Percentiles rank a stretch among this genome's conserved stretches.
Conservation (phyloP, 2,113 vertebrate species). For the Aspiorhynchus laticeps region DNA sequence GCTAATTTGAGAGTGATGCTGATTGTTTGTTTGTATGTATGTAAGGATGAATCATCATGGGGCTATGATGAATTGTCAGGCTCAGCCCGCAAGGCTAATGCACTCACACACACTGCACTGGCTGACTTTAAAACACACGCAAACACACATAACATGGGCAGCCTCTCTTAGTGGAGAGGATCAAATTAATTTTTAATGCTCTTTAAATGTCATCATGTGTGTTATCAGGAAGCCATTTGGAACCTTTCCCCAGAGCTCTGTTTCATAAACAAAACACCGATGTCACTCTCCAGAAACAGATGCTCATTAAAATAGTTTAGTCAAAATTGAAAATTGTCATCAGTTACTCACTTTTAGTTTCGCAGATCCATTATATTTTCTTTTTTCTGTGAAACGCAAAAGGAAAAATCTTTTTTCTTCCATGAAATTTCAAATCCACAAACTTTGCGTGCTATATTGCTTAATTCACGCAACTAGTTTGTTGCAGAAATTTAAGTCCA, state of each 20-base stretch:
- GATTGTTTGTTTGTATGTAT: not conserved
- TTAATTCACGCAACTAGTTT: not conserved
- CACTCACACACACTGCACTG: not conserved
- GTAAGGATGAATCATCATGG: not conserved
- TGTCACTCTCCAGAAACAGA: not conserved
- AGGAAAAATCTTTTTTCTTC: not conserved
- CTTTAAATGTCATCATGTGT: slow-evolving; percentile 59
- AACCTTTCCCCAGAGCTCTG: not conserved
- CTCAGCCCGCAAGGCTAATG: not conserved
- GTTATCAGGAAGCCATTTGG: slow-evolving; percentile 32
- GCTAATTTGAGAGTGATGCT: not conserved
- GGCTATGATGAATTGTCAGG: not conserved
- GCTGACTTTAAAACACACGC: not conserved
- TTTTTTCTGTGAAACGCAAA: not conserved
- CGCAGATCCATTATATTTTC: not conserved
- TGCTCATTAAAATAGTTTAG: not conserved
- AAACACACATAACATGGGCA: slow-evolving; percentile 42
- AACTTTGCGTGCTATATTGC: not conserved
- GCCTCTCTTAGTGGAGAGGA: slow-evolving; percentile 50
- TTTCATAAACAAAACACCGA: not conserved
- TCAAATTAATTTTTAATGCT: slow-evolving; percentile 60
- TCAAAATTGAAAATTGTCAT: not conserved
- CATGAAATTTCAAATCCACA: not conserved
- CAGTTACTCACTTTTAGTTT: not conserved
- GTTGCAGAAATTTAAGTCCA: not conserved